These are phyloP conservation scores for Chelmon rostratus DNA, from an alignment of 2,797 vertebrate species.

Conservation along the genomic window DNA sequence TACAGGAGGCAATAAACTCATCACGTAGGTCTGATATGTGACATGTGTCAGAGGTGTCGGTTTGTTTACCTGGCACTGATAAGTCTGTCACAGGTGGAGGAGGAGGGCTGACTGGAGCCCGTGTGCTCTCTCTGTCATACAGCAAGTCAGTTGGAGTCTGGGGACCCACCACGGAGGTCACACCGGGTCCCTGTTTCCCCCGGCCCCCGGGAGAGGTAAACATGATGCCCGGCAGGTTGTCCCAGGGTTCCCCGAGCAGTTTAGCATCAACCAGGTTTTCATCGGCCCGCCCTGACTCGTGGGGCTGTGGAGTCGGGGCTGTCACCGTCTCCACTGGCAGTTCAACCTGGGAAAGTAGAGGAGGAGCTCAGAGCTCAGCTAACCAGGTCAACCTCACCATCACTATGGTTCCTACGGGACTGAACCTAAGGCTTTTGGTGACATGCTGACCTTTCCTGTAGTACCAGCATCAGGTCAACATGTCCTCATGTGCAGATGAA, in stretches of 20 bases:
- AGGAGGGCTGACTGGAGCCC: conserved; percentile 30
- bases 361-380: background rate
- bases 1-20: too few relatives aligned
- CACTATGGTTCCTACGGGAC: too few relatives aligned
- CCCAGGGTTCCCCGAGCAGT: conserved; percentile 41
- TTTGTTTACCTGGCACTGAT: conserved; percentile 63
- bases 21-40: too few relatives aligned
- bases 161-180: conserved; percentile 47
- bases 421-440: too few relatives aligned
- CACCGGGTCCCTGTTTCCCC: conserved; percentile 1
- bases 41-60: background rate
- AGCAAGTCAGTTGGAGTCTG: conserved; percentile 47
- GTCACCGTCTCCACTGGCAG: conserved; percentile 32
- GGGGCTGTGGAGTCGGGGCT: conserved; percentile 4
- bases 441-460: too few relatives aligned
- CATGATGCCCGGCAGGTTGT: conserved; percentile 23
- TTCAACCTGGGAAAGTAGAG: conserved; percentile 52
- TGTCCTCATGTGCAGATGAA: too few relatives aligned
- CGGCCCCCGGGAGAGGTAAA: conserved; percentile 23
- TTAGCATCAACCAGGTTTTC: conserved; percentile 40
- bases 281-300: background rate
- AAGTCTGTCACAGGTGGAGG: conserved; percentile 21
- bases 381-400: too few relatives aligned
- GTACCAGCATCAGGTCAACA: too few relatives aligned
- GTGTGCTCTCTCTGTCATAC: conserved; percentile 44